Evolutionary conservation across 2,113 vertebrate genomes (phyloP).

Genomic region (Arvicanthis niloticus): DNA sequence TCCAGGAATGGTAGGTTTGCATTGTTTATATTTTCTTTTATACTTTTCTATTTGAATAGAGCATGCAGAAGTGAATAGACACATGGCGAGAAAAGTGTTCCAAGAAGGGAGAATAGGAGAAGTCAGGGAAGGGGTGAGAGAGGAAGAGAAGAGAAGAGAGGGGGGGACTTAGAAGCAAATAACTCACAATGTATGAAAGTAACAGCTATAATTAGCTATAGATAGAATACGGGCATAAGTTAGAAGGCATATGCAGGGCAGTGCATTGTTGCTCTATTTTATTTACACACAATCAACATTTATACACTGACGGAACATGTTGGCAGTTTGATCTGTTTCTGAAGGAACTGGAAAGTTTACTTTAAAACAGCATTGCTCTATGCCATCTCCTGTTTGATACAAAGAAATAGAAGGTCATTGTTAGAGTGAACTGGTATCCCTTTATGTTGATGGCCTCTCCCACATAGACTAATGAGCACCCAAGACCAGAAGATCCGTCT

Average conservation of each 20-base stretch:
- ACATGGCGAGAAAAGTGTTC: neutral
- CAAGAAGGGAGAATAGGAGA: neutral
- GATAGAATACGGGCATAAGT: neutral
- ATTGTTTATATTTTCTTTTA: neutral
- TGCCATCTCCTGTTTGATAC: neutral
- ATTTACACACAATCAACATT: constrained; percentile 42
- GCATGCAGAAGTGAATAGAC: neutral
- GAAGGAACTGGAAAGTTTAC: constrained; percentile 37
- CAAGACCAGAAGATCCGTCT: constrained; percentile 50
- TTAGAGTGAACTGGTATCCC: neutral
- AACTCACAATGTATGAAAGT: neutral
- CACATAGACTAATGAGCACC: neutral
- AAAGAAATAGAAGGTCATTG: constrained; percentile 33
- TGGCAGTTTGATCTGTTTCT: constrained; percentile 28
- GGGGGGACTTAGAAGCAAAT: neutral
- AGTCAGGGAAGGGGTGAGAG: neutral
- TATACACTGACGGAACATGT: constrained; percentile 5
- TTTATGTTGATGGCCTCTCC: constrained; percentile 1
- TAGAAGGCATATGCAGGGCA: neutral
- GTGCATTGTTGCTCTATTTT: neutral
- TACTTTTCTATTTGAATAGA: neutral
- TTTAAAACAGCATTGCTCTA: neutral
- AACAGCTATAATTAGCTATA: neutral
- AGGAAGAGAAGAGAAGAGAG: neutral
- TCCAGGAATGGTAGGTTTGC: neutral